Conservation (phyloP, 1,140 invertebrate species). For the Lepidostoma basale region DNA sequence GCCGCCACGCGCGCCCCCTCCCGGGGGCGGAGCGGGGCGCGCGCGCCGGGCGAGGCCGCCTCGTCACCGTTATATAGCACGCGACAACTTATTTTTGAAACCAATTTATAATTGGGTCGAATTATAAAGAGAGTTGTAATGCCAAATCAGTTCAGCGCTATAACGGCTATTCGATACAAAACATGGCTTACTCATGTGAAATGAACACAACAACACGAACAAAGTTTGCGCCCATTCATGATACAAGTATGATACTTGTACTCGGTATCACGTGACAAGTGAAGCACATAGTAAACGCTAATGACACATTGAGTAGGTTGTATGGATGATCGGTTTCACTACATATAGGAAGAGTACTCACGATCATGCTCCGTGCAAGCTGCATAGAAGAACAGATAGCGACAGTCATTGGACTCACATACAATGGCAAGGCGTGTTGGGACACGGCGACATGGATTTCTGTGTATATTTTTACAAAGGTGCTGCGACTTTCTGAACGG, state of each 20-base stretch:
- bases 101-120: no score
- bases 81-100: no score
- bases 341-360: constrained; percentile 64
- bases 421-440: constrained; percentile 5
- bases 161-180: no score
- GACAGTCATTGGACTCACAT: constrained; percentile 54
- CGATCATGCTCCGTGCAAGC: constrained; percentile 84
- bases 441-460: constrained; percentile 25
- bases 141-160: no score
- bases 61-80: no score
- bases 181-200: no score
- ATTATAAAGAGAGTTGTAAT: no score
- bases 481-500: no score
- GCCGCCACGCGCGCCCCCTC: not conserved
- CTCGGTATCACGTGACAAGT: constrained; percentile 4
- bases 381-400: constrained; percentile 65
- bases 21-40: not conserved
- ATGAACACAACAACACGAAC: no score
- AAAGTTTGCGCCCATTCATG: no score
- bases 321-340: constrained; percentile 10
- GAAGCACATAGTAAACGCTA: constrained; percentile 13
- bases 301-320: constrained; percentile 17
- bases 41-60: not conserved
- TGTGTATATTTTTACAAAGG: no score
- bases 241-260: no score